Evolutionary conservation across 92 coral and sea anemone species (phyloP).

Genomic region (Epizoanthus stellaris): DNA sequence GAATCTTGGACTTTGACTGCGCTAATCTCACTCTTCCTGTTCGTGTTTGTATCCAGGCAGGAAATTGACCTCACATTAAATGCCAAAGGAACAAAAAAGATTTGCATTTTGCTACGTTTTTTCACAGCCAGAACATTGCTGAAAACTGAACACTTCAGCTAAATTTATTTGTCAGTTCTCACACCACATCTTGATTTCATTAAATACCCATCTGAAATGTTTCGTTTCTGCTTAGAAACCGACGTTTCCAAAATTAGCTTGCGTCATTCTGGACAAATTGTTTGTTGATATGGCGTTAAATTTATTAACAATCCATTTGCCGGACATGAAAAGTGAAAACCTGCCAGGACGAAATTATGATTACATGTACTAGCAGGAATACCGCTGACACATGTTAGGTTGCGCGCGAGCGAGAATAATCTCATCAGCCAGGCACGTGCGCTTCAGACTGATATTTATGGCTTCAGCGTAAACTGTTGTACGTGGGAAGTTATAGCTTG

Average conservation of each 20-base stretch:
- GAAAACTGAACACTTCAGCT: no score
- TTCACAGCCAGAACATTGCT: no score
- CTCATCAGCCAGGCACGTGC: no score
- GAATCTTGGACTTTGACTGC: not conserved
- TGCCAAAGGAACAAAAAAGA: not conserved
- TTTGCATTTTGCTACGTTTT: not conserved
- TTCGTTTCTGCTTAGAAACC: not conserved
- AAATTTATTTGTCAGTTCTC: not conserved
- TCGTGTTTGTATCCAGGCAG: not conserved
- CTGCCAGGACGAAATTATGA: no score
- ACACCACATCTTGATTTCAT: not conserved
- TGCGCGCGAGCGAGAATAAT: no score
- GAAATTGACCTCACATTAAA: not conserved
- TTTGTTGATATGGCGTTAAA: not conserved
- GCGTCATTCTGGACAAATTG: not conserved
- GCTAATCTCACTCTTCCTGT: conserved; percentile 20
- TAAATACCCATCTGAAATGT: not conserved
- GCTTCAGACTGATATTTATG: no score
- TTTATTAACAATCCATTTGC: no score
- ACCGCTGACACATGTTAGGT: no score
- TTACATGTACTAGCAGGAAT: no score
- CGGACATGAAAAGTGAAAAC: no score
- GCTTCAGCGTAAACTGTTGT: no score
- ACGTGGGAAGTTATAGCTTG: no score
- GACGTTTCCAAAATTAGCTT: not conserved